Conservation (phyloP, 2,888 invertebrate genomes). For the Acronicta leporina region DNA sequence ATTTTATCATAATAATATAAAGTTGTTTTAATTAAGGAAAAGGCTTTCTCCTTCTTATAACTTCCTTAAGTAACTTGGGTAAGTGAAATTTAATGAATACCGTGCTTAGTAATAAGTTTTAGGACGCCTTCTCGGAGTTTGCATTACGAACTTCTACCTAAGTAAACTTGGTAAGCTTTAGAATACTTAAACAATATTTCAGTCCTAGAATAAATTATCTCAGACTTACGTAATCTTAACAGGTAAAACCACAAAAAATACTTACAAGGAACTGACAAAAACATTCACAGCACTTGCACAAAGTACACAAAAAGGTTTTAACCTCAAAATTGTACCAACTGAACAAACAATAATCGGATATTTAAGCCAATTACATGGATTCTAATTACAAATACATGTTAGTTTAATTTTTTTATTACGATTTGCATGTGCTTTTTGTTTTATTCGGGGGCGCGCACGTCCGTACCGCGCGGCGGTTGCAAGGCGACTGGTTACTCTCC, state of each 20-base stretch:
- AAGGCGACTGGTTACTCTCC: constrained; percentile 63
- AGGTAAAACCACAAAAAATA: constrained; percentile 41
- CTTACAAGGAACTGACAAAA: constrained; percentile 42
- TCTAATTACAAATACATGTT: constrained; percentile 46
- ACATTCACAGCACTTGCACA: constrained; percentile 44
- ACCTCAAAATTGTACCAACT: constrained; percentile 68
- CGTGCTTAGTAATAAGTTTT: constrained; percentile 2
- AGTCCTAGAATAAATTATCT: constrained; percentile 19
- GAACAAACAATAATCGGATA: constrained; percentile 59
- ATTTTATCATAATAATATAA: not conserved
- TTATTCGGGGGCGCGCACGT: constrained; percentile 46
- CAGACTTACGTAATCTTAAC: constrained; percentile 46
- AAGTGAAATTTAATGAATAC: constrained; percentile 13
- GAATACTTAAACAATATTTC: constrained; percentile 11
- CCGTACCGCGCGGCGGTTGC: constrained; percentile 54
- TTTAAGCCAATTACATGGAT: constrained; percentile 16
- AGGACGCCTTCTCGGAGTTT: constrained; percentile 9
- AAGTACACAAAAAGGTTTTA: constrained; percentile 43
- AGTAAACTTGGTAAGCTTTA: constrained; percentile 9
- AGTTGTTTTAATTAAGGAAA: not conserved
- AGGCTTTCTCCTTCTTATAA: not conserved
- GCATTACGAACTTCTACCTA: constrained; percentile 7
- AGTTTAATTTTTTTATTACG: constrained; percentile 31
- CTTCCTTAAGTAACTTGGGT: constrained; percentile 5
- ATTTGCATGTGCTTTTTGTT: constrained; percentile 33